Evolutionary conservation across 2,113 vertebrate genomes (phyloP).

Genomic region (Protobothrops mucrosquamatus): DNA sequence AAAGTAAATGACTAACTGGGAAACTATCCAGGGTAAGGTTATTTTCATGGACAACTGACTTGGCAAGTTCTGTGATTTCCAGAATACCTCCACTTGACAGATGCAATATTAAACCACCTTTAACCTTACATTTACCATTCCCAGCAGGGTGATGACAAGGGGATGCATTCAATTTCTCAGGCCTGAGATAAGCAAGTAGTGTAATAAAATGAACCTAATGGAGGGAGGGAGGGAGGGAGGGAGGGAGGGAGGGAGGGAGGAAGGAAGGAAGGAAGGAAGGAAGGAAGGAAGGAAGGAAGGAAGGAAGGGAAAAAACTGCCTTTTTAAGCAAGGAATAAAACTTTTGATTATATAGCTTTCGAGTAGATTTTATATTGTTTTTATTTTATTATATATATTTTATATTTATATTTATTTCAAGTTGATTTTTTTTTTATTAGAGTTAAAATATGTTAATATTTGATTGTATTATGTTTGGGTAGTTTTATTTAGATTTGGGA

Average conservation of each 20-base stretch:
- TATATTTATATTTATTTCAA: no score
- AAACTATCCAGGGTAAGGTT: neutral
- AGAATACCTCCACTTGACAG: slow-evolving; percentile 10
- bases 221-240: neutral
- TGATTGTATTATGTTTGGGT: no score
- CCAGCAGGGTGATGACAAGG: slow-evolving; percentile 1
- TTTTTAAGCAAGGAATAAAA: neutral
- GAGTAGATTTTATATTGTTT: no score
- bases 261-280: accelerated
- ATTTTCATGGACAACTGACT: slow-evolving; percentile 5
- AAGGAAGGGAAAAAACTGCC: neutral
- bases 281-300: no score
- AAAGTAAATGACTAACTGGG: neutral
- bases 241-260: no score
- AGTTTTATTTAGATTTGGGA: no score
- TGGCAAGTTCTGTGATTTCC: neutral
- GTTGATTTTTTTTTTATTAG: no score
- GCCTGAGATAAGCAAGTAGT: neutral
- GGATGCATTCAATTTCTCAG: neutral
- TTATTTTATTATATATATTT: no score
- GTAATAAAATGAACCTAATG: neutral
- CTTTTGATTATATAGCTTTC: no score
- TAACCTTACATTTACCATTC: slow-evolving; percentile 9
- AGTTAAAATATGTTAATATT: no score
- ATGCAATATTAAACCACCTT: slow-evolving; percentile 8